These are phyloP conservation scores for Melanotaenia maccullochi DNA, from an alignment of 2,797 vertebrate species.

Conservation along the genomic window DNA sequence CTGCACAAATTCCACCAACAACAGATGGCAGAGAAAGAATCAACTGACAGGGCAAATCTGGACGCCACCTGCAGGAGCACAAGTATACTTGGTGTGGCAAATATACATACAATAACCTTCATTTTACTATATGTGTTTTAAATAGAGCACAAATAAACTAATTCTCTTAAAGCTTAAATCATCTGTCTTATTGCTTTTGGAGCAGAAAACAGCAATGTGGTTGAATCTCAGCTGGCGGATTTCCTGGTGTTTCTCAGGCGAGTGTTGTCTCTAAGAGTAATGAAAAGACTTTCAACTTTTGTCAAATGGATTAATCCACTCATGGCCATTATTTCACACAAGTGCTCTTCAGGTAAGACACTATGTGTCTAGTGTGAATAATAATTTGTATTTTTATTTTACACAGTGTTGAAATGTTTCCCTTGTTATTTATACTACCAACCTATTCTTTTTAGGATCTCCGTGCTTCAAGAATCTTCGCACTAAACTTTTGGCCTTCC, in stretches of 20 bases:
- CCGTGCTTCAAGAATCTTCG: slow-evolving; percentile 83
- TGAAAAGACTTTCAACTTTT: slow-evolving; percentile 80
- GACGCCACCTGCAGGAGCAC: slow-evolving; percentile 48
- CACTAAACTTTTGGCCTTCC: slow-evolving; percentile 86
- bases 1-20: slow-evolving; percentile 79
- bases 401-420: neutral
- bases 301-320: slow-evolving; percentile 85
- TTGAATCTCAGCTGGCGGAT: slow-evolving; percentile 85
- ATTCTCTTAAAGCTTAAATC: neutral
- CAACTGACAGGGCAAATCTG: slow-evolving; percentile 50
- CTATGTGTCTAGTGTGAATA: neutral
- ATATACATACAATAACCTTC: slow-evolving; percentile 9
- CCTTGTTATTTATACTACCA: neutral
- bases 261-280: slow-evolving; percentile 80
- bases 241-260: slow-evolving; percentile 86
- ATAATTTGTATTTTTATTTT: neutral
- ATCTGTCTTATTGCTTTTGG: slow-evolving; percentile 47
- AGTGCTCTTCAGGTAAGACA: slow-evolving; percentile 77
- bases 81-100: slow-evolving; percentile 70
- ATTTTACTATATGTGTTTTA: neutral
- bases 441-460: slow-evolving; percentile 66
- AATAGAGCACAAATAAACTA: neutral
- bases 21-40: slow-evolving; percentile 72
- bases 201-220: slow-evolving; percentile 76
- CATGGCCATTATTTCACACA: slow-evolving; percentile 83